These are phyloP conservation scores for Lagothrix lagotricha DNA, from an alignment of 2,797 vertebrate species.

Conservation along the genomic window DNA sequence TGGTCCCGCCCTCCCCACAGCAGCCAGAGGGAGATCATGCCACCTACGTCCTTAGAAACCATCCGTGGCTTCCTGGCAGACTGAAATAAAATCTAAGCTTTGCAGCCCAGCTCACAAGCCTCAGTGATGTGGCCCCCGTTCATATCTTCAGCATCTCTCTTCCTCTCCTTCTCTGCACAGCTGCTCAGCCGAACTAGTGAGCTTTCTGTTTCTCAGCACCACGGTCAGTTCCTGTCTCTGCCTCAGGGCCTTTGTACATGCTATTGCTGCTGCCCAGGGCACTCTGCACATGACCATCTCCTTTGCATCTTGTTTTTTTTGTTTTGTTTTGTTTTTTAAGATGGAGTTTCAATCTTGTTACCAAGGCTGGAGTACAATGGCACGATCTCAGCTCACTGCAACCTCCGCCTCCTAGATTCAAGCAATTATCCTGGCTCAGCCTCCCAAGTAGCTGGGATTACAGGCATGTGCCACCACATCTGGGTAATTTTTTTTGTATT, in stretches of 20 bases:
- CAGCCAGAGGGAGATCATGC: neutral
- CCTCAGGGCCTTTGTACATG: neutral
- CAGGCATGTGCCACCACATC: neutral
- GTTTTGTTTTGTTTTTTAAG: neutral
- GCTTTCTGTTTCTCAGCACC: neutral
- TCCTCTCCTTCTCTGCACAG: neutral
- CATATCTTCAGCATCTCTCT: neutral
- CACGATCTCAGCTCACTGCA: neutral
- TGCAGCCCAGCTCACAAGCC: neutral
- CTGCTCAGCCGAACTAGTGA: neutral
- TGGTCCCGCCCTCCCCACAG: neutral
- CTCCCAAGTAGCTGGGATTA: neutral
- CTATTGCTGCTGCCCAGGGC: neutral
- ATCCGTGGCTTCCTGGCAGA: neutral
- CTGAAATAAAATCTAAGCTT: neutral
- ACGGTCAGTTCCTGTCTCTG: neutral
- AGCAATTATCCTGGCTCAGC: neutral
- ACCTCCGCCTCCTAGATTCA: neutral
- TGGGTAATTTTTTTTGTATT: neutral
- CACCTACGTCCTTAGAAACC: neutral
- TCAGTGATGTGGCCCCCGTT: neutral
- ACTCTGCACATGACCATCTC: neutral
- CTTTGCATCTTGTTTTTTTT: neutral
- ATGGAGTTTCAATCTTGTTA: fast-evolving
- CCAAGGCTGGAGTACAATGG: neutral